A percentile compares a stretch with the other conserved stretches of the same genome.
Evolutionary conservation across 2,113 vertebrate genomes (phyloP).

Genomic region (Bungarus multicinctus): DNA sequence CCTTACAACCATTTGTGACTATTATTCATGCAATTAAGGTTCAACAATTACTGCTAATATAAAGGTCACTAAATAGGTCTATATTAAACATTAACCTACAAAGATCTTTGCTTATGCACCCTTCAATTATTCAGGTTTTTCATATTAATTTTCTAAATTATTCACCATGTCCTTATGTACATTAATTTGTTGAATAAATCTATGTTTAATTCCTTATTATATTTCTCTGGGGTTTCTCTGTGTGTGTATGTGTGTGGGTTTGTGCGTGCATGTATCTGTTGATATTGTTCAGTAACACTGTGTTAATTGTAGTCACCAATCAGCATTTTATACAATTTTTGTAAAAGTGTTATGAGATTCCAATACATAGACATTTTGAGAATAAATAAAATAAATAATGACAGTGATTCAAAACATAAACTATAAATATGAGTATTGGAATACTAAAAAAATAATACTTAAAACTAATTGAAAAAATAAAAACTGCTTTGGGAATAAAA

Average conservation of each 20-base stretch:
- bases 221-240: constrained; percentile 37
- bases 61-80: constrained; percentile 40
- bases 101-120: constrained; percentile 33
- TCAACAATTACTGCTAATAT: constrained; percentile 25
- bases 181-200: constrained; percentile 62
- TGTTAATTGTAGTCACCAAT: neutral
- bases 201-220: constrained; percentile 57
- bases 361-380: neutral
- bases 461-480: neutral
- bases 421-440: neutral
- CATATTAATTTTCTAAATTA: constrained; percentile 60
- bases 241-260: neutral
- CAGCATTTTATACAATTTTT: neutral
- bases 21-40: constrained; percentile 33
- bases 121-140: constrained; percentile 49
- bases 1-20: constrained; percentile 15
- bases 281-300: neutral
- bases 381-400: neutral
- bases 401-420: neutral
- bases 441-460: neutral
- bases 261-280: neutral
- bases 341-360: neutral
- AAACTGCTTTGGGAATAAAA: neutral
- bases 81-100: constrained; percentile 51
- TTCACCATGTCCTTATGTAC: constrained; percentile 51